Evolutionary conservation across 1,140 invertebrate genomes (phyloP), one percentile per base, ranked within the genome.

Genomic region (Phocides pigmalion): DNA sequence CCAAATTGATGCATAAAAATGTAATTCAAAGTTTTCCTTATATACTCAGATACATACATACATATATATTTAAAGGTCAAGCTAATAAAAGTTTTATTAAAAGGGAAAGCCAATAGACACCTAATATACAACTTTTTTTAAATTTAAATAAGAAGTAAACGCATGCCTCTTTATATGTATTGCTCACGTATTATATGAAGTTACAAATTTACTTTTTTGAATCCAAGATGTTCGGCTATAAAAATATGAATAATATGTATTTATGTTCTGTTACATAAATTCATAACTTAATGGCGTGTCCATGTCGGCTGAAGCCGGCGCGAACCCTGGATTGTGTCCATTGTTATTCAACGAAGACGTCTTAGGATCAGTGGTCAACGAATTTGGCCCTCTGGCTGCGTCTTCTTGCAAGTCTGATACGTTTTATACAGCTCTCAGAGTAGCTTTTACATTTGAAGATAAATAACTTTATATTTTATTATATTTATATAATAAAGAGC

Each of bases 271-370:
- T 81, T 87, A 80, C 84, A 87, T 89, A 84, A 78, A 87, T 89
- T 87, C 87, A 87, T 87, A 82, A 58, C 37, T 79, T 87, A 87
- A 89, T 89, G 84, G 84, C 58, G 47, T 73, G 75, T 67, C 51
- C 81, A 63, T 87, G 84, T 87, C 74, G 25, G 66, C 68, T 53
- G 74, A 68, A 70, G 68, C 56, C 42, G 16, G 25, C 25, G 66
- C 67, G 64, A 53, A 59, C 69, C 74, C 64, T 25, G 66, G 76
- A 82, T 79, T 78, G 73, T 69, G 61, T 61, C 65, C 66, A 89
- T 89, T 89, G 82, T 89, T 86, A 89, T 89, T 87, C 87, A 82
- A 76, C 69, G 70, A 50, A 68, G 59, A 53, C 68, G 64, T 66
- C 64, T 68, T 42, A 39, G 74, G 74, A 78, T 82, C 78, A 73